Conservation (phyloP, 2,113 vertebrate species). For the Phoxinus phoxinus region DNA sequence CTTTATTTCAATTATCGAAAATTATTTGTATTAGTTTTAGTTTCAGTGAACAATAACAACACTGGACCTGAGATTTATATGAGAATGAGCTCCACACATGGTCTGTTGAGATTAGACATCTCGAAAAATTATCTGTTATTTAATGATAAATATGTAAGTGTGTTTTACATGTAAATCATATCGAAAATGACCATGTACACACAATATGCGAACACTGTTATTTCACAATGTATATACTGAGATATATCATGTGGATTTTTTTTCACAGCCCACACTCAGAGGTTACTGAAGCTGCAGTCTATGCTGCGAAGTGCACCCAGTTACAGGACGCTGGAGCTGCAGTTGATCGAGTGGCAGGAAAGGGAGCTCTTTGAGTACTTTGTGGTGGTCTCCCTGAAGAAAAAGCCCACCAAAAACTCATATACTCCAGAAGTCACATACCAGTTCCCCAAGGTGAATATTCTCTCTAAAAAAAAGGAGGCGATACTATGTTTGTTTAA, state of each 20-base stretch:
- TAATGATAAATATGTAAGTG: not conserved
- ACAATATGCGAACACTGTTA: not conserved
- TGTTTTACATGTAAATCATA: not conserved
- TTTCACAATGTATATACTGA: not conserved
- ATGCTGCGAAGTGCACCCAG: slow-evolving; percentile 93
- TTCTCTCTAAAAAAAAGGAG: not conserved
- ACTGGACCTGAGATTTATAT: not conserved
- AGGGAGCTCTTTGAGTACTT: slow-evolving; percentile 98
- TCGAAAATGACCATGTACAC: not conserved
- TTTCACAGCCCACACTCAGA: slow-evolving; percentile 91
- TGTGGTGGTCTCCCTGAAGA: slow-evolving; percentile 96
- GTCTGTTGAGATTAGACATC: not conserved
- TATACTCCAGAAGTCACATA: slow-evolving; percentile 95
- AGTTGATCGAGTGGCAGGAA: slow-evolving; percentile 98
- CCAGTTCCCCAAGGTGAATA: slow-evolving; percentile 95
- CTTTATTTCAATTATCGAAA: not conserved
- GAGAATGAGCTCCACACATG: not conserved
- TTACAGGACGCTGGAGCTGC: slow-evolving; percentile 95
- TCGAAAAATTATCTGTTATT: not conserved
- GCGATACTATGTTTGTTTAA: not conserved
- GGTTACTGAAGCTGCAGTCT: slow-evolving; percentile 93
- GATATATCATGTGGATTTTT: not conserved
- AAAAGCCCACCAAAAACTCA: slow-evolving; percentile 93
- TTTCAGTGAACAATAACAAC: not conserved
- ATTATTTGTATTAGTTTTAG: not conserved